phyloP scores from a whole-genome alignment of 2,797 vertebrate genomes.

The Valencia hispanica region DNA sequence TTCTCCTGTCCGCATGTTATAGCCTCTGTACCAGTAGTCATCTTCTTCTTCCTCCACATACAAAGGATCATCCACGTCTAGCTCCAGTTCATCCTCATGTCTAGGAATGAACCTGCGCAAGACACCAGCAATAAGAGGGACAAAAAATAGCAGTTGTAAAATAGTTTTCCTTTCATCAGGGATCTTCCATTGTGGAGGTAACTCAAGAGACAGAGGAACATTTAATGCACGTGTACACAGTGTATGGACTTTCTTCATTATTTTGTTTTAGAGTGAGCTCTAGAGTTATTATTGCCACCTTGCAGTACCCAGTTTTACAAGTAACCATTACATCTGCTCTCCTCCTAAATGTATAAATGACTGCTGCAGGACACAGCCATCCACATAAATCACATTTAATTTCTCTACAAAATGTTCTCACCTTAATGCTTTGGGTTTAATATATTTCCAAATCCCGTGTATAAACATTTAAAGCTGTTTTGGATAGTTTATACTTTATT shows the following conservation, averaged over 20 bases:
- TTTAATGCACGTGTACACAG: too few species aligned
- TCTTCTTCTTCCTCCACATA: constrained; percentile 96
- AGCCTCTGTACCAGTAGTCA: constrained; percentile 97
- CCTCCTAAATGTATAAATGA: constrained; percentile 29
- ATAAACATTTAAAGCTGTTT: background rate
- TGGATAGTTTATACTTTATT: background rate
- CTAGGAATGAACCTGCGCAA: constrained; percentile 93
- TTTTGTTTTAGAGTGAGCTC: background rate
- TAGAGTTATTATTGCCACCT: constrained; percentile 39
- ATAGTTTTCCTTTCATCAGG: background rate
- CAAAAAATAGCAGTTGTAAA: background rate
- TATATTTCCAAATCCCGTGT: background rate
- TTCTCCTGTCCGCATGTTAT: constrained; percentile 97
- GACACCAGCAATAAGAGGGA: constrained; percentile 30
- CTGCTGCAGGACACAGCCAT: constrained; percentile 1
- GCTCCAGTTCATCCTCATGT: constrained; percentile 93
- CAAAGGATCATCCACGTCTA: constrained; percentile 95
- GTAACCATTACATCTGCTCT: constrained; percentile 27
- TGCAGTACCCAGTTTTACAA: constrained; percentile 35
- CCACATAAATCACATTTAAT: background rate
- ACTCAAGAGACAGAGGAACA: background rate
- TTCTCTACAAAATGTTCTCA: background rate
- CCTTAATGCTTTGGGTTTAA: background rate
- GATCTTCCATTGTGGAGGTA: background rate
- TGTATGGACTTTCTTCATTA: background rate